Conservation (phyloP, 2,113 vertebrate species). For the Capreolus pygargus region DNA sequence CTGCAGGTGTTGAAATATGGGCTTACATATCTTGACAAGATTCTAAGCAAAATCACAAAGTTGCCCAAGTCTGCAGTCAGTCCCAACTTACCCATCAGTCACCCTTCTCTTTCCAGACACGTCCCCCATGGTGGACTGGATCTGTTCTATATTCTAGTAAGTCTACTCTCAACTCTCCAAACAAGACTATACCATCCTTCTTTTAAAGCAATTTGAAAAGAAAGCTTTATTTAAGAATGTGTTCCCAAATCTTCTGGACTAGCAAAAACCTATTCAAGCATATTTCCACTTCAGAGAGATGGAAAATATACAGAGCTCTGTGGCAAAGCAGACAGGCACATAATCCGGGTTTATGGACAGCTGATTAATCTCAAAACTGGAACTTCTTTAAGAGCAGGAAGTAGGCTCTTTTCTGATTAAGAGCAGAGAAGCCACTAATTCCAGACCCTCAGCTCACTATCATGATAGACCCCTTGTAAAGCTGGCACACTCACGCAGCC, state of each 20-base stretch:
- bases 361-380: not conserved
- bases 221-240: constrained; percentile 34
- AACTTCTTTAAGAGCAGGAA: constrained; percentile 12
- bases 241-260: not conserved
- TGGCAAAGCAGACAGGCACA: not conserved
- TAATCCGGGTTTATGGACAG: not conserved
- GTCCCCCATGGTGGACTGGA: not conserved
- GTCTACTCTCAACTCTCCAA: not conserved
- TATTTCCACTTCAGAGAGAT: constrained; percentile 12
- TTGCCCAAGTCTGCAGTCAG: not conserved
- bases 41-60: not conserved
- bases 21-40: constrained; percentile 7
- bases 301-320: not conserved
- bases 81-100: not conserved
- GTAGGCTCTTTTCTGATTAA: not conserved
- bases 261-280: not conserved
- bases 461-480: not conserved
- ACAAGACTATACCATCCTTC: not conserved
- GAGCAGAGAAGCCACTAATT: constrained; percentile 1
- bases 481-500: not conserved
- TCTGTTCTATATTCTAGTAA: not conserved
- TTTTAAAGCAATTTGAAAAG: not conserved
- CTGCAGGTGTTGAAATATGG: not conserved
- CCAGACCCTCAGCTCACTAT: not conserved
- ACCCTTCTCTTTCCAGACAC: not conserved